A percentile compares a stretch with the other conserved stretches of the same genome.
These are phyloP conservation scores for Phallusia fumigata DNA, from an alignment of 23 tunicate species.

Conservation along the genomic window DNA sequence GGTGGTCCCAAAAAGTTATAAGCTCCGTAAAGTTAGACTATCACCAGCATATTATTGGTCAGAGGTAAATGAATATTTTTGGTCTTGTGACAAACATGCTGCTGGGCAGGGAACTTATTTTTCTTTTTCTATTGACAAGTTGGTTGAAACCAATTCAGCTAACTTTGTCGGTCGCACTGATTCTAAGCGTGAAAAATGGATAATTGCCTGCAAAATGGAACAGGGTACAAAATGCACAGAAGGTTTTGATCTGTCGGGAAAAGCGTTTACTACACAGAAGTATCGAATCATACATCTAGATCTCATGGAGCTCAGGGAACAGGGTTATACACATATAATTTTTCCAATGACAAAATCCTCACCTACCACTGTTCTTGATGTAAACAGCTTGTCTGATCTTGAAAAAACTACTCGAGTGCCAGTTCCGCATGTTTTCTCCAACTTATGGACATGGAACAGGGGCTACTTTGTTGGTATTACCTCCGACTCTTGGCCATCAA, in stretches of 20 bases:
- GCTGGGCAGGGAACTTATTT: slow-evolving; percentile 47
- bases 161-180: slow-evolving; percentile 40
- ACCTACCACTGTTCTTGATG: slow-evolving; percentile 25
- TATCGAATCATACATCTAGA: slow-evolving; percentile 36
- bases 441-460: slow-evolving; percentile 61
- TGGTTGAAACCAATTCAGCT: slow-evolving; percentile 11
- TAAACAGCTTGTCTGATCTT: slow-evolving; percentile 37
- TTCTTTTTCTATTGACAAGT: slow-evolving; percentile 25
- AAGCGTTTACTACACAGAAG: slow-evolving; percentile 11
- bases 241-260: slow-evolving; percentile 47
- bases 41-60: slow-evolving; percentile 25
- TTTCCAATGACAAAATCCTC: slow-evolving; percentile 26
- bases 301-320: slow-evolving; percentile 3
- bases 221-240: slow-evolving; percentile 27
- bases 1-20: not conserved
- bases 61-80: slow-evolving; percentile 16
- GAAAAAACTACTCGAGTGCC: slow-evolving; percentile 10
- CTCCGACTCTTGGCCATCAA: not conserved
- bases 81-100: slow-evolving; percentile 28
- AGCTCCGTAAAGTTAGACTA: slow-evolving; percentile 29
- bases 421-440: slow-evolving; percentile 67
- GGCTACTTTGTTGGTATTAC: slow-evolving; percentile 21
- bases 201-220: slow-evolving; percentile 42
- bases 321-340: slow-evolving; percentile 53
- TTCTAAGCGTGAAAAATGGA: slow-evolving; percentile 48